Evolutionary conservation across 2,113 vertebrate species (phyloP).

Genomic region (Vulpes ferrilata): DNA sequence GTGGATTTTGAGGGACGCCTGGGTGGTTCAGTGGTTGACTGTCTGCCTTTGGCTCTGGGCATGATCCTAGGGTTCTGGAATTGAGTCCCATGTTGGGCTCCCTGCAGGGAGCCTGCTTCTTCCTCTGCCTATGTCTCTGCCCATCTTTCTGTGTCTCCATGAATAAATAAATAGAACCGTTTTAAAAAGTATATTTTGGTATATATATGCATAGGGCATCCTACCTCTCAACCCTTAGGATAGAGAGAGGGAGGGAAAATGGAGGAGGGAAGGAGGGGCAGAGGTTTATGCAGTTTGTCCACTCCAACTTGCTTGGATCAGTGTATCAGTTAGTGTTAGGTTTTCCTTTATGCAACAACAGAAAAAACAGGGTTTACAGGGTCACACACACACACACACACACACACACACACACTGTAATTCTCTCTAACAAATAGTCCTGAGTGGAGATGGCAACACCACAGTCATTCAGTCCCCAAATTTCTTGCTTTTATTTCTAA

Average conservation of each 20-base stretch:
- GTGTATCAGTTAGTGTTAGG: not conserved
- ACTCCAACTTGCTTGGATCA: not conserved
- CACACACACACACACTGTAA: too few relatives aligned
- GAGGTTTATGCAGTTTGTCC: not conserved
- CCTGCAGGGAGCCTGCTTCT: too few relatives aligned
- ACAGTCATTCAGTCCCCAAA: not conserved
- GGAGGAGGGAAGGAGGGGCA: not conserved
- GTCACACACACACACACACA: not conserved
- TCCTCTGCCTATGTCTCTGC: too few relatives aligned
- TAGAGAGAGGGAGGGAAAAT: too few relatives aligned
- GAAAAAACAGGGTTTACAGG: not conserved
- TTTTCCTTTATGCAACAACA: not conserved
- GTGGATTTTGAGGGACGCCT: too few relatives aligned
- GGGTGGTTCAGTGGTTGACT: too few relatives aligned
- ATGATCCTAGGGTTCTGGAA: too few relatives aligned
- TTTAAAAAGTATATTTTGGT: not conserved
- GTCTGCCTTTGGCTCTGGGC: too few relatives aligned
- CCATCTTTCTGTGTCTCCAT: too few relatives aligned
- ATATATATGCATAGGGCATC: not conserved
- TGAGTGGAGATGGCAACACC: not conserved
- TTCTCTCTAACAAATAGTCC: not conserved
- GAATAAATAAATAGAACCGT: too few relatives aligned
- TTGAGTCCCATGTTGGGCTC: too few relatives aligned
- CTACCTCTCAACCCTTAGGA: not conserved
- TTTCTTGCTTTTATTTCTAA: not conserved